These are phyloP conservation scores for Karalla daura DNA, from an alignment of 2,797 vertebrate genomes.

Conservation along the genomic window DNA sequence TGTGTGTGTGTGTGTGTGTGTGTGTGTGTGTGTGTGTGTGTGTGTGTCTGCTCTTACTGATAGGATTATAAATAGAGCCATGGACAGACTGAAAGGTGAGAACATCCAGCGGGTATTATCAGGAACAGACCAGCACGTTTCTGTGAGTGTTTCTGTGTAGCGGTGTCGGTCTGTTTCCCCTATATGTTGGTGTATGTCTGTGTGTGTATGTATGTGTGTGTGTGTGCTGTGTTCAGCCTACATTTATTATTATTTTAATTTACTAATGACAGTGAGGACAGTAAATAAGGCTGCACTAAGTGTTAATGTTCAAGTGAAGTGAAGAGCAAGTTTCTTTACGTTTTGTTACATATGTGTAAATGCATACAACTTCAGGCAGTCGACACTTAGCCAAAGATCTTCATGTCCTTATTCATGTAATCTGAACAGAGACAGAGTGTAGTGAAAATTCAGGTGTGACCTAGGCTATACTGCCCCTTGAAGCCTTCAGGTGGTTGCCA, in stretches of 20 bases:
- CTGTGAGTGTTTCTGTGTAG: constrained; percentile 43
- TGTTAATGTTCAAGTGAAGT: constrained; percentile 15
- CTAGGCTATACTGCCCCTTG: no score
- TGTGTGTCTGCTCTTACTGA: constrained; percentile 52
- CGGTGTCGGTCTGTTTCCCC: constrained; percentile 34
- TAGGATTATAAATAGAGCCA: constrained; percentile 81
- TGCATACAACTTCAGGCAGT: no score
- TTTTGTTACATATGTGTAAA: no score
- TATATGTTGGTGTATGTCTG: constrained; percentile 7
- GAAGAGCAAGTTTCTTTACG: not conserved
- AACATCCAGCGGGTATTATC: constrained; percentile 75
- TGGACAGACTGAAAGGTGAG: constrained; percentile 74
- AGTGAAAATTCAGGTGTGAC: no score
- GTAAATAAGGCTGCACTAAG: constrained; percentile 20
- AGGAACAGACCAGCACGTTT: constrained; percentile 61
- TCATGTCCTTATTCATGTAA: no score
- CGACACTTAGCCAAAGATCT: no score
- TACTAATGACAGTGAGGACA: not conserved
- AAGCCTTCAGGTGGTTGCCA: no score
- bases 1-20: constrained; percentile 23
- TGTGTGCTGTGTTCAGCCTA: constrained; percentile 12
- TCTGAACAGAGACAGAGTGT: no score
- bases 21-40: constrained; percentile 32
- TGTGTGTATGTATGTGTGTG: constrained; percentile 4
- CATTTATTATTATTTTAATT: constrained; percentile 19